Percentiles rank a stretch among this genome's conserved stretches.
phyloP scores from a whole-genome alignment of 1,140 invertebrate genomes.

The Oryctes rhinoceros region DNA sequence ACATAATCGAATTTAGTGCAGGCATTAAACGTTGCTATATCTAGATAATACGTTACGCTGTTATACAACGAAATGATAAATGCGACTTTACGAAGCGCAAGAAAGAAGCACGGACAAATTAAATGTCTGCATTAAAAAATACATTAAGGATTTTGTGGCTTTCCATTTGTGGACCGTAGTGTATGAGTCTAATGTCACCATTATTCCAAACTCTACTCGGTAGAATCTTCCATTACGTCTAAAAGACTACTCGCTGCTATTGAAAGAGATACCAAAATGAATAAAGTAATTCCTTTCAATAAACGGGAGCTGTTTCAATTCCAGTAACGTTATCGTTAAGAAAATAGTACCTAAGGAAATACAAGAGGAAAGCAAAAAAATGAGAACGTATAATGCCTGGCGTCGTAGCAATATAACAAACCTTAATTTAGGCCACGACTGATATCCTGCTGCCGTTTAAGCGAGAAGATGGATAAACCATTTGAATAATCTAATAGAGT shows the following conservation, averaged over 20 bases:
- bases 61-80: not conserved
- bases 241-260: constrained; percentile 4
- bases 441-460: not conserved
- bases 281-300: constrained; percentile 37
- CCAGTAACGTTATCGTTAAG: constrained; percentile 1
- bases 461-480: constrained; percentile 23
- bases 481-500: constrained; percentile 31
- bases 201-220: constrained; percentile 18
- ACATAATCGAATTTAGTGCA: not conserved
- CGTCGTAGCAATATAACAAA: constrained; percentile 20
- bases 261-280: constrained; percentile 25
- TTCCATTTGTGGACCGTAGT: not conserved
- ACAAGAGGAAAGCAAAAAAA: not conserved
- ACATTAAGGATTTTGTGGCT: constrained; percentile 25
- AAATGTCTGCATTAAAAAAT: not conserved
- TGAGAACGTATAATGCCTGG: not conserved
- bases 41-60: not conserved
- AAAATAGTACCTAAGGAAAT: constrained; percentile 15
- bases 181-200: constrained; percentile 26
- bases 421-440: constrained; percentile 13
- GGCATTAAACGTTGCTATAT: not conserved
- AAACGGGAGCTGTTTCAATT: constrained; percentile 8
- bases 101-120: constrained; percentile 5
- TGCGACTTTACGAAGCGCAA: not conserved
- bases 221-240: constrained; percentile 27